Conservation (phyloP, 2,113 vertebrate species). For the Amphiprion ocellaris region DNA sequence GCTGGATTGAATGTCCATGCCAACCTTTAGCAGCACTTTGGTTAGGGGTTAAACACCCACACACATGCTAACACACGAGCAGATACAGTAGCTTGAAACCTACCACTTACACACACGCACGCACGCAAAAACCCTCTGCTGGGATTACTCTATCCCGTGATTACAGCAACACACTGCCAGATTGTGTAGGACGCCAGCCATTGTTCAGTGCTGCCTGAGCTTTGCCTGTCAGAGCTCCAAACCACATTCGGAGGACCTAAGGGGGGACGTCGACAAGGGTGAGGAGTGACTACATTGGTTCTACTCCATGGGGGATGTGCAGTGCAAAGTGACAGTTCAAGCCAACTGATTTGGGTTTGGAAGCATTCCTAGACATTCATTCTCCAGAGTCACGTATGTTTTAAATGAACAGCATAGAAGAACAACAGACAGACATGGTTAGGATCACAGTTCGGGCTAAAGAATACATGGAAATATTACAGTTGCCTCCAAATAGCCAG, state of each 20-base stretch:
- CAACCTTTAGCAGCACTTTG: constrained; percentile 16
- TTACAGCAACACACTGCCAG: constrained; percentile 40
- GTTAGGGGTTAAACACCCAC: not conserved
- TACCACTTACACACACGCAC: constrained; percentile 6
- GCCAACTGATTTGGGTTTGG: constrained; percentile 50
- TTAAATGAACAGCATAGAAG: constrained; percentile 1
- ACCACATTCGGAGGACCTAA: constrained; percentile 34
- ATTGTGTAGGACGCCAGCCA: constrained; percentile 45
- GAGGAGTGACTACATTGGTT: not conserved
- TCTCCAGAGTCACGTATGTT: constrained; percentile 27
- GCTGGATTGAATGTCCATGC: not conserved
- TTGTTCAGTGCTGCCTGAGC: constrained; percentile 55
- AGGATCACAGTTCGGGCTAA: constrained; percentile 18
- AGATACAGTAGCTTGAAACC: constrained; percentile 36
- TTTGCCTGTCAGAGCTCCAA: constrained; percentile 34
- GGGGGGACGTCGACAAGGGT: constrained; percentile 12
- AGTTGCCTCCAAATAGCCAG: constrained; percentile 11
- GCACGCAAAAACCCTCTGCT: not conserved
- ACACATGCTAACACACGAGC: constrained; percentile 2
- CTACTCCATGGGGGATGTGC: not conserved
- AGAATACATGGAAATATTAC: not conserved
- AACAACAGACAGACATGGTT: constrained; percentile 9
- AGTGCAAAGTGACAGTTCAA: not conserved
- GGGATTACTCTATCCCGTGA: constrained; percentile 43
- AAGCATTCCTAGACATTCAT: constrained; percentile 45